Percentiles rank a stretch among this genome's conserved stretches.
Conservation (phyloP, 2,113 vertebrate genomes). For the Chrysochloris asiatica region DNA sequence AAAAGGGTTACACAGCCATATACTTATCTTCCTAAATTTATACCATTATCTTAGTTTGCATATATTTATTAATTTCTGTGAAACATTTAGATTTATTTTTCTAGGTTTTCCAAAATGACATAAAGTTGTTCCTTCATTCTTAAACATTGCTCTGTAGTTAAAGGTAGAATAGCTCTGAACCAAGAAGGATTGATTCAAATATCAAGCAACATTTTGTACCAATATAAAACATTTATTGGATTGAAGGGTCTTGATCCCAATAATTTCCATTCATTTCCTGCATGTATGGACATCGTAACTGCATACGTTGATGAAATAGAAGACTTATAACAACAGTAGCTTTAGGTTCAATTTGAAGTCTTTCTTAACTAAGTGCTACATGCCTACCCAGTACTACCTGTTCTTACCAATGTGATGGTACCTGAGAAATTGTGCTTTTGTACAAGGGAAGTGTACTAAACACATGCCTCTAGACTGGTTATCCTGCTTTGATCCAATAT, state of each 20-base stretch:
- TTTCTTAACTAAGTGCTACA: background rate
- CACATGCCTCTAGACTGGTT: background rate
- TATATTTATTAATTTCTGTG: background rate
- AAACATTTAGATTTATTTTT: background rate
- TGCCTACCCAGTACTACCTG: background rate
- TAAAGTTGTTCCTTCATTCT: slow-evolving; percentile 5
- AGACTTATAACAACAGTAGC: background rate
- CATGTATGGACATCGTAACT: background rate
- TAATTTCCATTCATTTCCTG: background rate
- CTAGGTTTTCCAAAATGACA: background rate
- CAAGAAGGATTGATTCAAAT: background rate
- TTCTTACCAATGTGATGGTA: background rate
- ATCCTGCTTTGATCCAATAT: background rate
- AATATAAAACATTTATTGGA: background rate
- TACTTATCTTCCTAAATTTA: background rate
- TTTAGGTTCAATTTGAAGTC: background rate
- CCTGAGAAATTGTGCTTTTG: background rate
- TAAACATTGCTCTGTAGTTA: background rate
- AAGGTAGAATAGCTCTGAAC: background rate
- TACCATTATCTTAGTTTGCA: background rate
- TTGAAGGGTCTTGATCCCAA: background rate
- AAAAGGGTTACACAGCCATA: background rate
- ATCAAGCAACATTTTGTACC: background rate
- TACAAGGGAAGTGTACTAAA: background rate
- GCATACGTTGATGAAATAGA: background rate